These are phyloP conservation scores for Lepidurus arcticus DNA, from an alignment of 1,140 invertebrate genomes.

Conservation along the genomic window DNA sequence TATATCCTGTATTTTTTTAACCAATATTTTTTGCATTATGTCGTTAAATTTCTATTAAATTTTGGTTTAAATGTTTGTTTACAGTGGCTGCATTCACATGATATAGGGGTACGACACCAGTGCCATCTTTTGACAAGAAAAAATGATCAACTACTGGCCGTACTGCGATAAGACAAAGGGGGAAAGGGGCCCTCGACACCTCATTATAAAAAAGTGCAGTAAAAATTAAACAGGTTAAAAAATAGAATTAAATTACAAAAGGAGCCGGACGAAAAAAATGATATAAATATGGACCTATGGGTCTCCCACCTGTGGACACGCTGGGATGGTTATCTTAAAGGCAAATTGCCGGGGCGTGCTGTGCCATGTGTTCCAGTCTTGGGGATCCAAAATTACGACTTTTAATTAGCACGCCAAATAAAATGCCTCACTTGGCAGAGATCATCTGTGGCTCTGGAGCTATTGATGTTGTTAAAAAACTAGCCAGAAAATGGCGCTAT, in stretches of 20 bases:
- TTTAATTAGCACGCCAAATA: constrained; percentile 6
- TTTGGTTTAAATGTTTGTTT: too few relatives aligned
- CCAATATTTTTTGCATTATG: too few relatives aligned
- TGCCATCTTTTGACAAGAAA: too few relatives aligned
- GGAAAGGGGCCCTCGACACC: background rate
- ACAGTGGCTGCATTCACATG: too few relatives aligned
- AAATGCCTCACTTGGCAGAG: background rate
- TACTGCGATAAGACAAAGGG: background rate
- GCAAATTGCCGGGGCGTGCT: constrained; percentile 17
- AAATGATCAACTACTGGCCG: background rate
- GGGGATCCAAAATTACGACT: background rate
- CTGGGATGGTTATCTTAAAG: constrained; percentile 2
- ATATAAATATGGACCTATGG: background rate
- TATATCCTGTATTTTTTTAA: too few relatives aligned
- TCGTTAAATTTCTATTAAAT: too few relatives aligned
- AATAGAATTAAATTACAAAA: background rate
- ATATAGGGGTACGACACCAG: too few relatives aligned
- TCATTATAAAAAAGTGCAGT: background rate
- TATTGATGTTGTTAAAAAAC: background rate
- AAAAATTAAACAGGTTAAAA: background rate
- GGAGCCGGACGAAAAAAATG: background rate
- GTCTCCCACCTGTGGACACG: background rate
- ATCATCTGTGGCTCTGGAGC: background rate
- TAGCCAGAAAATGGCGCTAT: background rate
- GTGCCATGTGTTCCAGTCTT: constrained; percentile 17